Evolutionary conservation across 2,797 vertebrate species (phyloP).

Genomic region (Synaphobranchus kaupii): DNA sequence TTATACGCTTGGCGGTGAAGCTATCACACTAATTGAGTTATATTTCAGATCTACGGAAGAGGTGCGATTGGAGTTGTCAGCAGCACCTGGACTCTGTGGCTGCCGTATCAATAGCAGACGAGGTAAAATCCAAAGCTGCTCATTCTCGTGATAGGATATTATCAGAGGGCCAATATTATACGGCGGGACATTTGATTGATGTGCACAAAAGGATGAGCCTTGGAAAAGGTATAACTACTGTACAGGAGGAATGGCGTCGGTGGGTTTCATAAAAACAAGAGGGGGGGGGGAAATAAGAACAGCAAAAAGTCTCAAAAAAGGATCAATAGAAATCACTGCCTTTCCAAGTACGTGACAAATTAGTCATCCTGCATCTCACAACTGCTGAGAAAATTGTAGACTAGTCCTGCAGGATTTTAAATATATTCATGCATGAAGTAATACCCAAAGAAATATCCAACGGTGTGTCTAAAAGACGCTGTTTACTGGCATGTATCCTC

Average conservation of each 20-base stretch:
- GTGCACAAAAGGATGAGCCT: not conserved
- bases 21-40: constrained; percentile 18
- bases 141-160: not conserved
- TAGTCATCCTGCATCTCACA: not conserved
- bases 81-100: not conserved
- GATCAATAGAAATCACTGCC: constrained; percentile 5
- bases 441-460: not conserved
- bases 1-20: constrained; percentile 5
- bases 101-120: constrained; percentile 2
- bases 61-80: not conserved
- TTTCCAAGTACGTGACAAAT: not conserved
- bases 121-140: constrained; percentile 6
- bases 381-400: not conserved
- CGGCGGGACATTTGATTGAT: not conserved
- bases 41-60: not conserved
- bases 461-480: not conserved
- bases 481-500: not conserved
- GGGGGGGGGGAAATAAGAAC: not conserved
- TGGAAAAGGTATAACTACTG: not conserved
- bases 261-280: not conserved
- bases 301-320: not conserved
- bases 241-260: not conserved
- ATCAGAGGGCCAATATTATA: not conserved
- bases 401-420: not conserved
- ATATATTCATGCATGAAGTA: not conserved